Evolutionary conservation across 1,140 invertebrate species (phyloP).

Genomic region (Fopius arisanus): DNA sequence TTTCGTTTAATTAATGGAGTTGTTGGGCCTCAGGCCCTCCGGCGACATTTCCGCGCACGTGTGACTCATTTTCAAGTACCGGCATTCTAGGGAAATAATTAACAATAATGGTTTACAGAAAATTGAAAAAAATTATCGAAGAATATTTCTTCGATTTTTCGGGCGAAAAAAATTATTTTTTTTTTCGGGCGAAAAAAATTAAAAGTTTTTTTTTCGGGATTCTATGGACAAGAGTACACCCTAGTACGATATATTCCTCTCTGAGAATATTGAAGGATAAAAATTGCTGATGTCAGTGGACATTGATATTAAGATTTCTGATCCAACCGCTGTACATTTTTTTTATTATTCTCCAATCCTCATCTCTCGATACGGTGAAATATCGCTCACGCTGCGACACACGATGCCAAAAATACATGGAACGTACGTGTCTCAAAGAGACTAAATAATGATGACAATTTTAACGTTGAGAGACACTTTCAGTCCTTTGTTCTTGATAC

Average conservation of each 20-base stretch:
- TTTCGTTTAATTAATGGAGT: not conserved
- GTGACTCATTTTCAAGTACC: not conserved
- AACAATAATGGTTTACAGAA: no score
- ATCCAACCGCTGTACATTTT: conserved; percentile 51
- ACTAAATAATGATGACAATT: not conserved
- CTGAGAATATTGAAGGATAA: conserved; percentile 60
- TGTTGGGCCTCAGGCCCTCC: not conserved
- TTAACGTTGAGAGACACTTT: not conserved
- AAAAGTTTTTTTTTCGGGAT: no score
- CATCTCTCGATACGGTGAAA: conserved; percentile 52
- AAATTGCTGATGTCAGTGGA: conserved; percentile 55
- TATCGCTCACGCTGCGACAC: conserved; percentile 48
- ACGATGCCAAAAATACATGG: not conserved
- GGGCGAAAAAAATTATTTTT: no score
- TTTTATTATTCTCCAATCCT: conserved; percentile 55
- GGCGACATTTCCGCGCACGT: not conserved
- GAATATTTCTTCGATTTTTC: no score
- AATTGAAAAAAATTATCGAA: no score
- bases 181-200: no score
- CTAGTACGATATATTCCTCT: conserved; percentile 54
- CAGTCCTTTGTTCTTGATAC: conserved; percentile 10
- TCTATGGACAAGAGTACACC: no score
- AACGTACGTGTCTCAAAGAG: not conserved
- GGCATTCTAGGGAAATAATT: not conserved
- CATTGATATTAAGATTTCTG: conserved; percentile 61